Evolutionary conservation across 1,140 invertebrate species (phyloP), one percentile per base, ranked within the genome.

Genomic region (Drosophila ananassae): DNA sequence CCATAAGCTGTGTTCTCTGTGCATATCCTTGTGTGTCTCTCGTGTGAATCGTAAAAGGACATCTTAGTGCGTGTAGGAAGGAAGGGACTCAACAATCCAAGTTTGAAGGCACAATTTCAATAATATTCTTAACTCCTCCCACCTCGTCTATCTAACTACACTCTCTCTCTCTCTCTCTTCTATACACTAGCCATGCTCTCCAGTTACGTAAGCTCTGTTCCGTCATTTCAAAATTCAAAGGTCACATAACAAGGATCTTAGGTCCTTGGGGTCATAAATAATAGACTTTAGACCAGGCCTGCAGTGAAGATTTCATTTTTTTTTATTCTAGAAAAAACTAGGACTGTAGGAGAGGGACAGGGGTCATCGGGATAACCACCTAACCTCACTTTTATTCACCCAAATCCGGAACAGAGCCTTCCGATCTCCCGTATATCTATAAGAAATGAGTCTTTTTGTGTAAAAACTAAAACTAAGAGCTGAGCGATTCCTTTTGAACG

Each of bases 51-150:
- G n/a, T n/a, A n/a, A 17, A 17, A 17, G 17, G 17, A 17, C 17
- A 17, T 17, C 1, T 0, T 17, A 17, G 17, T 17, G 17, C 17
- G 1, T 0, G 17, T 17, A 41, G 21, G 25, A n/a, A 2, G n/a
- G 37, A 21, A 2, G 44, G 34, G 39, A 21, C 7, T 41, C 66
- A 71, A 79, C 61, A 68, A 79, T 84, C 82, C 73, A 66, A 54
- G 78, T 67, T 89, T 83, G 69, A 89, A 89, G 84, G 84, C 84
- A 89, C 84, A 84, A 84, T 89, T 89, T 89, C 48, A 89, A 89
- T 80, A 84, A 68, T 78, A 63, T 89, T 77, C 72, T 72, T n/a
- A 12, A 37, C 34, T 37, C 12, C 34, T n/a, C 12, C 34, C 32
- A 32, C 32, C 32, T 9, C 32, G 8, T 9, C 32, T 32, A 32